Percentiles rank a stretch among this genome's conserved stretches.
These are phyloP conservation scores for Melinaea menophilus DNA, from an alignment of 2,888 invertebrate genomes.

Conservation along the genomic window DNA sequence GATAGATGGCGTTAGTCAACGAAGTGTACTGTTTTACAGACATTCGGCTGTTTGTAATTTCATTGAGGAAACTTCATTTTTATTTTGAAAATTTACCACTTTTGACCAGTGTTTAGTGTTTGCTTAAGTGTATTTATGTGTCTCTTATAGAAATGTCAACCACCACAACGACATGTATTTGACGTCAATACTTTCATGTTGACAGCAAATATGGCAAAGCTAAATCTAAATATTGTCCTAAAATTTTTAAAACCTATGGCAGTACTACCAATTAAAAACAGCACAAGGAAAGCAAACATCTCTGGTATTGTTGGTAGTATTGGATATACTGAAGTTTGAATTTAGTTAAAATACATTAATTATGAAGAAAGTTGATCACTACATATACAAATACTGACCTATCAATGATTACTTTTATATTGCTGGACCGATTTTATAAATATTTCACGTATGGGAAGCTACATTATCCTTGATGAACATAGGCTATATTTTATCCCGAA, in stretches of 20 bases:
- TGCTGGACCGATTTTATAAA: no score
- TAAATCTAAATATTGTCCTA: constrained; percentile 31
- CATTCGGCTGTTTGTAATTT: no score
- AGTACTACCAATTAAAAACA: constrained; percentile 31
- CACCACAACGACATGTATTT: constrained; percentile 20
- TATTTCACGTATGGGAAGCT: no score
- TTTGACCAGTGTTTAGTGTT: no score
- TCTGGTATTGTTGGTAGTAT: constrained; percentile 25
- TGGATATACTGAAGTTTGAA: constrained; percentile 18
- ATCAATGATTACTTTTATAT: not conserved
- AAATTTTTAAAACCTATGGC: constrained; percentile 30
- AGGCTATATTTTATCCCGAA: no score
- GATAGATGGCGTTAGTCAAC: no score
- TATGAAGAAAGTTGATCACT: not conserved
- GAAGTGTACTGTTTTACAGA: no score
- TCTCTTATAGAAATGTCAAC: constrained; percentile 14
- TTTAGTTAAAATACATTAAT: not conserved
- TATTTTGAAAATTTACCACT: no score
- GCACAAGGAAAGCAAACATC: constrained; percentile 32
- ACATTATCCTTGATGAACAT: no score
- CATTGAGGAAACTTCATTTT: no score
- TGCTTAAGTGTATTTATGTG: not conserved
- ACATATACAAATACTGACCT: not conserved
- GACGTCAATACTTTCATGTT: constrained; percentile 28
- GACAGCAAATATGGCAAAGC: constrained; percentile 26